These are phyloP conservation scores for Eulemur albifrons DNA, from an alignment of 2,797 vertebrate species.

Conservation along the genomic window DNA sequence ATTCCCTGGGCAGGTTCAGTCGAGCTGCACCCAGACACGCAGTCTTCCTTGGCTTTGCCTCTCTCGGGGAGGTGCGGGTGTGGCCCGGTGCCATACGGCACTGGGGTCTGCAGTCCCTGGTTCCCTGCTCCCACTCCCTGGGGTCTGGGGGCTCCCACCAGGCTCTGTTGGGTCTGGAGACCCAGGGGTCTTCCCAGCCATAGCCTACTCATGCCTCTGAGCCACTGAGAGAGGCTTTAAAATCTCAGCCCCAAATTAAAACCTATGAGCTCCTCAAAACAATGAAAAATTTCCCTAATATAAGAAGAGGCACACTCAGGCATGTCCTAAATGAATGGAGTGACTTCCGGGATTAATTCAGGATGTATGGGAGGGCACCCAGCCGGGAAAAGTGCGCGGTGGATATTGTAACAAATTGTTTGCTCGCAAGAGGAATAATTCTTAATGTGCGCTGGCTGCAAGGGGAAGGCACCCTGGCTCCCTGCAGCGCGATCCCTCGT, in stretches of 20 bases:
- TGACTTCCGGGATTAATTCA: conserved; percentile 27
- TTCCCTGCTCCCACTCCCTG: not conserved
- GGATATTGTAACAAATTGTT: conserved; percentile 62
- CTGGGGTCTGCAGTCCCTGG: not conserved
- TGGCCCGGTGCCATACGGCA: not conserved
- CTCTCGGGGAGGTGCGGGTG: not conserved
- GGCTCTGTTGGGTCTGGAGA: not conserved
- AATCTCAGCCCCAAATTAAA: conserved; percentile 44
- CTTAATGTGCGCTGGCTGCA: conserved; percentile 52
- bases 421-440: conserved; percentile 67
- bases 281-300: conserved; percentile 72
- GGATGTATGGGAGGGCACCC: conserved; percentile 54
- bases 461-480: conserved; percentile 60
- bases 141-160: not conserved
- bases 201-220: not conserved
- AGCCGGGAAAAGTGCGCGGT: not conserved
- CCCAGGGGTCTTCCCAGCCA: not conserved
- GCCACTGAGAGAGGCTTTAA: not conserved
- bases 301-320: conserved; percentile 56
- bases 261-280: conserved; percentile 60
- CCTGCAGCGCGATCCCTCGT: conserved; percentile 41
- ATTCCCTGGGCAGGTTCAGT: not conserved
- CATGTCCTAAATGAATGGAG: conserved; percentile 66
- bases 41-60: not conserved
- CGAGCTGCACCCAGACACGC: not conserved